Evolutionary conservation across 2,113 vertebrate genomes (phyloP), one percentile per base, ranked within the genome.

Genomic region (Podarcis cretensis): DNA sequence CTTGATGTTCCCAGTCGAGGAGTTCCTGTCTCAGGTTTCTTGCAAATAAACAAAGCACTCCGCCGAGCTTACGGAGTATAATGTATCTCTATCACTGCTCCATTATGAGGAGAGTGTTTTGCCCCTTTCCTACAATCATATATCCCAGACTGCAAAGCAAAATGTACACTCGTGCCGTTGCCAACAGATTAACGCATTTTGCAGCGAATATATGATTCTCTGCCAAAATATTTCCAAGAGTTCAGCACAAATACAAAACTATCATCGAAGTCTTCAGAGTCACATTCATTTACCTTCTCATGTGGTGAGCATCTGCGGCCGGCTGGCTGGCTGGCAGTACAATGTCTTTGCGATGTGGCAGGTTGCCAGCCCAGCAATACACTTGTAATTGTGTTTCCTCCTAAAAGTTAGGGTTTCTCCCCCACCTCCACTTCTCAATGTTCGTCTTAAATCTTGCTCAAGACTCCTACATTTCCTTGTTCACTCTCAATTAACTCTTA

Each of bases 231-330:
- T 89, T 89, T 89, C 68, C 54, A 71, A 81, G 88, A 65, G 48
- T 73, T 79, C 83, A 69, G 83, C 57, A 65, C 76, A 89, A 85
- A 85, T 89, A 20, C 88, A 89, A 73, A 89, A 85, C 88, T 20
- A 81, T 85, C 83, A 65, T 43, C 83, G 57, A 6, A 63, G 32
- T 63, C 75, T 81, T 81, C 76, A 81, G 18, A 89, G 68, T 73
- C 68, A 18, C 68, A 85, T 89, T 85, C 88, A 80, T 85, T 85
- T 89, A 79, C 54, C 76, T 85, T 74, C 83, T 85, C 83, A 81
- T 89, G 66, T 74, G 88, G 83, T 85, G 30, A 89, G 76, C 76
- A 89, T 85, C 76, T 89, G 76, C 16, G 35, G 54, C 83, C 30
- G 35, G 54, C 83, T 79, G 76, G 73, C 73, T 21, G 73, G 82